Conservation (phyloP, 2,113 vertebrate species). For the Podarcis raffonei region DNA sequence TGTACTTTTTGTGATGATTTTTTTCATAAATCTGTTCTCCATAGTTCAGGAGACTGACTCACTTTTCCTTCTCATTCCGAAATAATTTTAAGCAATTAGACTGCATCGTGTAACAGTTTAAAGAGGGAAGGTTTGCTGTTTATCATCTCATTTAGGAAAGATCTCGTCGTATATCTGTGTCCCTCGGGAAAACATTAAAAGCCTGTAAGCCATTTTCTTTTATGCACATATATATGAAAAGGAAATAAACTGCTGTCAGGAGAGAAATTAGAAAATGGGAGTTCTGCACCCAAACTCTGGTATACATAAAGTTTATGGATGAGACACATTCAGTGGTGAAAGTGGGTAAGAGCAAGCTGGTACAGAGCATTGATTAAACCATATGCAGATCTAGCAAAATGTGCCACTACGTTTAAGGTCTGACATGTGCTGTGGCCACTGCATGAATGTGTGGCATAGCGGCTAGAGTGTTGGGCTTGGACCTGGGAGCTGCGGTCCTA, state of each 20-base stretch:
- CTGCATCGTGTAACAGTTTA: not conserved
- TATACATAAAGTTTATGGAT: not conserved
- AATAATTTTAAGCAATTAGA: not conserved
- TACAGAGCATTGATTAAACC: not conserved
- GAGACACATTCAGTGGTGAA: not conserved
- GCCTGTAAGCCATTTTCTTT: not conserved
- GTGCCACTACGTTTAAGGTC: not conserved
- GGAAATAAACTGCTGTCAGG: not conserved
- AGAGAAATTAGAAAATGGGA: not conserved
- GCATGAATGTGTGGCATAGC: not conserved
- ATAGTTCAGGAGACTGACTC: not conserved
- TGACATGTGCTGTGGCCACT: not conserved
- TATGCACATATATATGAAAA: not conserved
- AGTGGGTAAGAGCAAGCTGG: not conserved
- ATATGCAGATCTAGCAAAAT: not conserved
- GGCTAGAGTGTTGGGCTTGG: too few relatives aligned
- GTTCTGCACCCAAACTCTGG: not conserved
- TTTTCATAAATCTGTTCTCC: not conserved
- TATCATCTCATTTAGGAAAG: not conserved
- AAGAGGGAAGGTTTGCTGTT: not conserved
- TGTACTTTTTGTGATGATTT: not conserved
- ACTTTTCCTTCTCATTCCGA: not conserved
- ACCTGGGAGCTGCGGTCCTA: too few relatives aligned
- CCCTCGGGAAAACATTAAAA: not conserved
- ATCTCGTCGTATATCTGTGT: not conserved